Conservation (phyloP, 64 coral and sea anemone genomes). For the Orbicella faveolata region DNA sequence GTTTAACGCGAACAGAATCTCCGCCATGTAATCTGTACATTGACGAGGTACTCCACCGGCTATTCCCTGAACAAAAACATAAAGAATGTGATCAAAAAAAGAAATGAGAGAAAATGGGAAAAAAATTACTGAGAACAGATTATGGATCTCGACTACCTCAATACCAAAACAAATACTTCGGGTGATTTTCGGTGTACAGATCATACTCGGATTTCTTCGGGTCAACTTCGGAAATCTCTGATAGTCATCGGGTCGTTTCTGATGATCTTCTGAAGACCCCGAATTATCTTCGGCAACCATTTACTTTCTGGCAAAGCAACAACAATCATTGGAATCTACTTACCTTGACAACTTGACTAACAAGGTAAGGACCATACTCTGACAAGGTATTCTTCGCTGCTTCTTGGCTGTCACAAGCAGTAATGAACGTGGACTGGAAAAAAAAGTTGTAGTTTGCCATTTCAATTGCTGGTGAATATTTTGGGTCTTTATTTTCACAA, state of each 20-base stretch:
- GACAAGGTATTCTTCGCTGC: conserved; percentile 38
- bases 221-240: no score
- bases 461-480: background rate
- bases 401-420: conserved; percentile 60
- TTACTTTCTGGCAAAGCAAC: background rate
- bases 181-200: no score
- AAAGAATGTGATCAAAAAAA: no score
- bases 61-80: conserved; percentile 56
- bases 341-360: conserved; percentile 72
- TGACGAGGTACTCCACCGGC: conserved; percentile 80
- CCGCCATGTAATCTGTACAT: conserved; percentile 69
- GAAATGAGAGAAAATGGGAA: no score
- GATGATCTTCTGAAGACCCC: no score
- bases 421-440: conserved; percentile 54
- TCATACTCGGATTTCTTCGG: no score
- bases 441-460: background rate
- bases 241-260: no score
- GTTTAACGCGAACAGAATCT: conserved; percentile 87
- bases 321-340: background rate
- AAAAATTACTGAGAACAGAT: no score
- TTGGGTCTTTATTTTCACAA: background rate
- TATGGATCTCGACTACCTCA: no score
- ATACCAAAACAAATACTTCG: background rate
- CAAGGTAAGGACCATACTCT: conserved; percentile 66
- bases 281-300: background rate